Evolutionary conservation across 2,888 invertebrate genomes (phyloP).

Genomic region (Lasius platythorax): DNA sequence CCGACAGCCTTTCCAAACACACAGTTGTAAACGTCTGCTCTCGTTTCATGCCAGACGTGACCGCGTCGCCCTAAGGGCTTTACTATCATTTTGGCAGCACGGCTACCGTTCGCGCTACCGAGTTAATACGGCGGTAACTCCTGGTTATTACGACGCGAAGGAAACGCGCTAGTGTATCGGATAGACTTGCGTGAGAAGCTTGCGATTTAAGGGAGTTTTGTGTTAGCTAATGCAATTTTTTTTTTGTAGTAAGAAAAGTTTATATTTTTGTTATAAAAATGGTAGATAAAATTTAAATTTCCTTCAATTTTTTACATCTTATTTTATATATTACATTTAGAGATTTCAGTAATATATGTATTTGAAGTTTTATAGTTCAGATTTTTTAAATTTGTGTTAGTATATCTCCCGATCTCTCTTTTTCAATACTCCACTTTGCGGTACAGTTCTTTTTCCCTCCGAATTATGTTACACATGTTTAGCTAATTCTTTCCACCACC

Average conservation of each 20-base stretch:
- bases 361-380: background rate
- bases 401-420: background rate
- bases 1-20: conserved; percentile 84
- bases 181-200: conserved; percentile 55
- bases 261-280: too few species aligned
- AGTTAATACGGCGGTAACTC: conserved; percentile 43
- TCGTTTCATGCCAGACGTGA: conserved; percentile 83
- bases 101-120: conserved; percentile 46
- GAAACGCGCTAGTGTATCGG: conserved; percentile 52
- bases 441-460: background rate
- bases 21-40: conserved; percentile 84
- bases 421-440: background rate
- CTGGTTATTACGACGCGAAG: conserved; percentile 15
- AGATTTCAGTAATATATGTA: background rate
- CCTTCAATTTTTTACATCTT: background rate
- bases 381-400: background rate
- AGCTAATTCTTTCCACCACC: background rate
- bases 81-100: conserved; percentile 23
- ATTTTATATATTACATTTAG: background rate
- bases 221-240: background rate
- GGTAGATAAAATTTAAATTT: background rate
- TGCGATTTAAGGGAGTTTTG: background rate
- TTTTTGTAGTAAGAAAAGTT: too few species aligned
- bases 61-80: conserved; percentile 72
- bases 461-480: background rate